These are phyloP conservation scores for Cairina moschata DNA, from an alignment of 2,113 vertebrate species.

Conservation along the genomic window DNA sequence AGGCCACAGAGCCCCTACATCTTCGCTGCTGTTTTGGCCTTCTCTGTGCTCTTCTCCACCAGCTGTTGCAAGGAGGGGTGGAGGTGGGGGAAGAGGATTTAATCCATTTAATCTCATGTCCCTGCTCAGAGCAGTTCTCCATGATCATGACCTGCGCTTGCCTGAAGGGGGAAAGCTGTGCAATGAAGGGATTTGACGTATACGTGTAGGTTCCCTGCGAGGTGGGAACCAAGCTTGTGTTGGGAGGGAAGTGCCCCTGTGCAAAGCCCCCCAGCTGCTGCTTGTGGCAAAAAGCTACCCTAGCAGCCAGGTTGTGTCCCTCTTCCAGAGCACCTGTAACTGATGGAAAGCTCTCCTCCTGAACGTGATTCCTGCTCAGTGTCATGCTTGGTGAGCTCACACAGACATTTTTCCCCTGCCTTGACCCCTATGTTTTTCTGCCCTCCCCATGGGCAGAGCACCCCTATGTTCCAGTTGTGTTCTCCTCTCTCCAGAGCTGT, in stretches of 20 bases:
- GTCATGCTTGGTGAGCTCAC: neutral
- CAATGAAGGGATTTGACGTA: neutral
- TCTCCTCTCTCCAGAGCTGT: neutral
- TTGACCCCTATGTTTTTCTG: neutral
- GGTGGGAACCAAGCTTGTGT: neutral
- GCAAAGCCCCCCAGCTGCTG: neutral
- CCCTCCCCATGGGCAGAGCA: neutral
- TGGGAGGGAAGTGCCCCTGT: fast-evolving
- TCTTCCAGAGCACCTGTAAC: neutral
- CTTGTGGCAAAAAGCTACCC: neutral
- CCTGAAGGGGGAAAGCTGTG: neutral
- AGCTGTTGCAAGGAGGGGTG: neutral
- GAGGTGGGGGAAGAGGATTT: neutral
- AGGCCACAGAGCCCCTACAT: fast-evolving
- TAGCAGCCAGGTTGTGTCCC: neutral
- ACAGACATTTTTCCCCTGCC: neutral
- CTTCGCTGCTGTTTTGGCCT: neutral
- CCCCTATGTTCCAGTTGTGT: neutral
- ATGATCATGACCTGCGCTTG: neutral
- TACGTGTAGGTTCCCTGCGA: fast-evolving
- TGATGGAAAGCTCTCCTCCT: neutral
- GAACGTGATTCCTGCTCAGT: neutral
- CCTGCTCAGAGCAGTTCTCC: neutral
- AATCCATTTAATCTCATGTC: neutral
- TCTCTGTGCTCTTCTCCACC: neutral